These are phyloP conservation scores for Zophobas morio DNA, from an alignment of 1,140 invertebrate genomes.

Conservation along the genomic window DNA sequence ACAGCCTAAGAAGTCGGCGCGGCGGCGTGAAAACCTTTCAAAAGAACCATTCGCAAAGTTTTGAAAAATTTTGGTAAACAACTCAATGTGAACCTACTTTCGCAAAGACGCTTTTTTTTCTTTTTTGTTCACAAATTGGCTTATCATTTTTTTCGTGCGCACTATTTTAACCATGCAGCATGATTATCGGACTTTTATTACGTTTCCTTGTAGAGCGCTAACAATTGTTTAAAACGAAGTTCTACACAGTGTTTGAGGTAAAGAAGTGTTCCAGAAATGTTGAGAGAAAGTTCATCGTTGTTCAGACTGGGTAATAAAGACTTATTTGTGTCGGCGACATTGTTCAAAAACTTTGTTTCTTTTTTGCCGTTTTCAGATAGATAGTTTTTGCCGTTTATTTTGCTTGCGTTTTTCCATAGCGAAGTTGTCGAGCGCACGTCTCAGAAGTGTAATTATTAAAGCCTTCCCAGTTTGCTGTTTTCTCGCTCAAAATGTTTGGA, in stretches of 20 bases:
- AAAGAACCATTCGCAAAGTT: conserved; percentile 26
- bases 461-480: conserved; percentile 18
- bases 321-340: neutral
- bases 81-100: conserved; percentile 42
- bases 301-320: conserved; percentile 64
- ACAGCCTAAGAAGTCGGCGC: conserved; percentile 33
- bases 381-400: neutral
- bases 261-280: conserved; percentile 64
- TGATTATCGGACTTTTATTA: conserved; percentile 14
- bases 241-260: conserved; percentile 66
- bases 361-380: neutral
- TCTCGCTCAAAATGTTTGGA: conserved; percentile 10
- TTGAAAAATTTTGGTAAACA: conserved; percentile 17
- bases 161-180: conserved; percentile 5
- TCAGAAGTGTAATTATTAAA: conserved; percentile 31
- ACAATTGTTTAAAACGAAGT: conserved; percentile 63
- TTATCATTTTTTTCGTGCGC: conserved; percentile 21
- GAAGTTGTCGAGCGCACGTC: conserved; percentile 5
- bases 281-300: conserved; percentile 65
- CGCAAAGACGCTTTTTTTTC: conserved; percentile 31
- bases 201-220: conserved; percentile 9
- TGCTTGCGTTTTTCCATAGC: conserved; percentile 3
- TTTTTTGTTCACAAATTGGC: conserved; percentile 36
- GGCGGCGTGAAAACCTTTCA: conserved; percentile 10
- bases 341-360: conserved; percentile 1